A percentile compares a stretch with the other conserved stretches of the same genome.
Evolutionary conservation across 2,888 invertebrate species (phyloP).

Genomic region (Neria commutata): DNA sequence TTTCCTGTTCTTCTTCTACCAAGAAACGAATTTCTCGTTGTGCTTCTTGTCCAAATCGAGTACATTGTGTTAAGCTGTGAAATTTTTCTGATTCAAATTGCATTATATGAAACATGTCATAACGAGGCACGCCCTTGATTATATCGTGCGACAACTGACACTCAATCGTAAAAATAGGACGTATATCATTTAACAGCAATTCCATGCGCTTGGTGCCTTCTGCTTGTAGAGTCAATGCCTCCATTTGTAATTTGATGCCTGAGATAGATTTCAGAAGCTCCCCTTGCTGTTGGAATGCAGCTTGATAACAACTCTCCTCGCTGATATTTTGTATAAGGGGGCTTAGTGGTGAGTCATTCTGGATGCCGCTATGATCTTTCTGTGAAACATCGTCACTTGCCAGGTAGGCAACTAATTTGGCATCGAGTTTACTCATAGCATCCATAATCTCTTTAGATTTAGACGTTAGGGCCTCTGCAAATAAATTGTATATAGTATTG

Average conservation of each 20-base stretch:
- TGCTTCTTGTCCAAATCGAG: conserved; percentile 51
- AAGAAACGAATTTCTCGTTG: conserved; percentile 42
- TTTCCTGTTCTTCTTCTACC: conserved; percentile 16
- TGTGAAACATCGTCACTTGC: conserved; percentile 38
- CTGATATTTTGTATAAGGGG: conserved; percentile 9
- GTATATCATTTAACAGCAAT: conserved; percentile 49
- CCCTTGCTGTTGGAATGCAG: conserved; percentile 27
- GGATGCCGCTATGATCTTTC: conserved; percentile 10
- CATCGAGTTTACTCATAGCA: conserved; percentile 56
- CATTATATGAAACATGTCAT: conserved; percentile 53
- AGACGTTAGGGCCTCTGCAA: no score
- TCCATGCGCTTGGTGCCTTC: conserved; percentile 55
- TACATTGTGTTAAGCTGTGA: conserved; percentile 54
- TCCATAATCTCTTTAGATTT: conserved; percentile 53
- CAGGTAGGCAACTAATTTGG: conserved; percentile 51
- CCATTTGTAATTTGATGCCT: conserved; percentile 48
- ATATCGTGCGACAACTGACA: conserved; percentile 52
- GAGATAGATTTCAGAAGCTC: conserved; percentile 46
- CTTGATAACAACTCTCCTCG: neutral
- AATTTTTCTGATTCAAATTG: conserved; percentile 57
- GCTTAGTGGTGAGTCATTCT: conserved; percentile 32
- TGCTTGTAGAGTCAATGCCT: conserved; percentile 52
- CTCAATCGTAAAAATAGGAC: conserved; percentile 54
- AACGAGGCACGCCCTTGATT: conserved; percentile 44
- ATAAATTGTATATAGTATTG: no score